Conservation (phyloP, 1,140 invertebrate genomes). For the Danaus plexippus region DNA sequence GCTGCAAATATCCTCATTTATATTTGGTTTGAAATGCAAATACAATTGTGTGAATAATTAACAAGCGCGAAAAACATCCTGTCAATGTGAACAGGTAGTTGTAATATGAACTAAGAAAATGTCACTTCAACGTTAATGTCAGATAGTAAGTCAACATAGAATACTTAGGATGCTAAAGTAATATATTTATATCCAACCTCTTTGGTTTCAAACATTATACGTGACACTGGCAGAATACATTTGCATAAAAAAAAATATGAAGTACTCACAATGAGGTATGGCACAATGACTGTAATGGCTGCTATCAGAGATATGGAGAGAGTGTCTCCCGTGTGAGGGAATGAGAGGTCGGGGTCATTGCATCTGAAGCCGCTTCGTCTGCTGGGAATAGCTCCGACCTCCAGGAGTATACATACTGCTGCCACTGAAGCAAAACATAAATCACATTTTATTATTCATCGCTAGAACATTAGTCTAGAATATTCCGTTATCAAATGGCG, state of each 20-base stretch:
- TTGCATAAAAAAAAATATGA: not conserved
- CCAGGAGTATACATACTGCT: conserved; percentile 56
- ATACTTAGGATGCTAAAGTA: too few relatives aligned
- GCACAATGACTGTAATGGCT: conserved; percentile 50
- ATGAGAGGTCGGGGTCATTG: conserved; percentile 59
- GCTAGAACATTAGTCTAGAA: too few relatives aligned
- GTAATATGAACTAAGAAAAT: too few relatives aligned
- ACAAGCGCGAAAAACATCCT: conserved; percentile 1
- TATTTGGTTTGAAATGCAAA: conserved; percentile 13
- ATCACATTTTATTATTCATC: too few relatives aligned
- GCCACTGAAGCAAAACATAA: conserved; percentile 45
- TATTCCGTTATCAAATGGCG: too few relatives aligned
- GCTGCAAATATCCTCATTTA: conserved; percentile 7
- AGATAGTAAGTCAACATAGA: too few relatives aligned
- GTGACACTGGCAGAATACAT: too few relatives aligned
- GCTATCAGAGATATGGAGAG: conserved; percentile 58
- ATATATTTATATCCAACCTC: too few relatives aligned
- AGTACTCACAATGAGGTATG: conserved; percentile 54
- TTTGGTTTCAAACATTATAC: too few relatives aligned
- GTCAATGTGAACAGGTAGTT: too few relatives aligned
- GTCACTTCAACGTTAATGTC: too few relatives aligned
- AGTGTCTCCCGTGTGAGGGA: conserved; percentile 48
- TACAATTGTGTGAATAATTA: conserved; percentile 5
- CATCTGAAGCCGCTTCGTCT: conserved; percentile 53
- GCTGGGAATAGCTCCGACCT: conserved; percentile 60